phyloP scores from a whole-genome alignment of 2,113 vertebrate species.

The Anguilla rostrata region DNA sequence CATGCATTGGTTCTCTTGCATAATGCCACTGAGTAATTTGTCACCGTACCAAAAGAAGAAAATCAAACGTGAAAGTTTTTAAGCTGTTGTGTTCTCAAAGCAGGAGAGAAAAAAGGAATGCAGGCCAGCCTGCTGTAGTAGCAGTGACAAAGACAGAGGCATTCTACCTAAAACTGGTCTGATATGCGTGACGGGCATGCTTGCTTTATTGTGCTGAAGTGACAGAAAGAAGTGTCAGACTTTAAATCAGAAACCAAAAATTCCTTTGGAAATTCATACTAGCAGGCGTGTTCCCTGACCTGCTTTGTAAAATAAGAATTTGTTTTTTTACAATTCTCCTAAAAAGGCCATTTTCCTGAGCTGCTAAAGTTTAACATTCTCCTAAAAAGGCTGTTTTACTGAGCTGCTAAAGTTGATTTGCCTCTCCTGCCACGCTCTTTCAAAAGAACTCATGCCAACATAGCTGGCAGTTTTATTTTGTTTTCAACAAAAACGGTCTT shows the following conservation, averaged over 20 bases:
- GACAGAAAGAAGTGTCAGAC: not conserved
- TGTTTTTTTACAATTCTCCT: not conserved
- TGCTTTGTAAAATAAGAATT: not conserved
- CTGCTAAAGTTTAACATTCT: not conserved
- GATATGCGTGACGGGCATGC: not conserved
- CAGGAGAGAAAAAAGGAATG: not conserved
- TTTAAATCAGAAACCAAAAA: not conserved
- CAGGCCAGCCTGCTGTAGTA: not conserved
- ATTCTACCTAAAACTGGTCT: not conserved
- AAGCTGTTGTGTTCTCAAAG: not conserved
- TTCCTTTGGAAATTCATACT: not conserved
- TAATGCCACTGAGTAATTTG: not conserved
- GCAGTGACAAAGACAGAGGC: not conserved
- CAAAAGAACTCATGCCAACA: not conserved
- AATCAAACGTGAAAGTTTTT: not conserved
- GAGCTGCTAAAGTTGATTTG: not conserved
- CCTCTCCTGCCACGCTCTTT: not conserved
- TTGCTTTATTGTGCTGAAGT: not conserved
- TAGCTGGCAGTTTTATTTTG: not conserved
- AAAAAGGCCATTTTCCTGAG: not conserved
- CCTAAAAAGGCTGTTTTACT: slow-evolving; percentile 6
- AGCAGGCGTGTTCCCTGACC: not conserved
- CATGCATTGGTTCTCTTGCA: not conserved
- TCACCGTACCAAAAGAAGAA: not conserved
- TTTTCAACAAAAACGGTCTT: not conserved